Evolutionary conservation across 2,797 vertebrate genomes (phyloP).

Genomic region (Tympanoctomys barrerae): DNA sequence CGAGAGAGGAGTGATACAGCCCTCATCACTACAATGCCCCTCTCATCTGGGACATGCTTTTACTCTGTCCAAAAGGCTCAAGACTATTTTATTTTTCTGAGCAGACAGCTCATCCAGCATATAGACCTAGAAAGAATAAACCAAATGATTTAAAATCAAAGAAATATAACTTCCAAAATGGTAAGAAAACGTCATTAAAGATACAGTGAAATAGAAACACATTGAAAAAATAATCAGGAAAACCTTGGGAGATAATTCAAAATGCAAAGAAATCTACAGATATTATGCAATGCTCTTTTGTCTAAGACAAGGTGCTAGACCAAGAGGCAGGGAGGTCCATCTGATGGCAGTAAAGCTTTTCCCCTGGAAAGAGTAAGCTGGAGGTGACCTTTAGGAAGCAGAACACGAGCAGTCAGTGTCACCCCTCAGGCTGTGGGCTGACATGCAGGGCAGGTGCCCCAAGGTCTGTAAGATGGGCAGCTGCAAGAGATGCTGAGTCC

Average conservation of each 20-base stretch:
- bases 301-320: not conserved
- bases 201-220: not conserved
- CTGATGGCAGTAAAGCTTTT: not conserved
- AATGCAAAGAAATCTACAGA: not conserved
- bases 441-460: not conserved
- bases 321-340: not conserved
- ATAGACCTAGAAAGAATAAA: not conserved
- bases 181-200: constrained; percentile 25
- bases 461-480: not conserved
- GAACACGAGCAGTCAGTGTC: not conserved
- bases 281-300: not conserved
- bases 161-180: constrained; percentile 11
- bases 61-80: not conserved
- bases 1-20: not conserved
- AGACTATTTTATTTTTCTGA: not conserved
- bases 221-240: not conserved
- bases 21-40: not conserved
- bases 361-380: not conserved
- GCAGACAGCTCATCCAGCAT: not conserved
- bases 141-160: constrained; percentile 48
- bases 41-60: not conserved
- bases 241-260: constrained; percentile 8
- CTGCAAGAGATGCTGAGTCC: not conserved
- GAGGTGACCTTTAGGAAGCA: constrained; percentile 21
- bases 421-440: not conserved